These are phyloP conservation scores for Bombus waltoni DNA, from an alignment of 1,140 invertebrate genomes.

Conservation along the genomic window DNA sequence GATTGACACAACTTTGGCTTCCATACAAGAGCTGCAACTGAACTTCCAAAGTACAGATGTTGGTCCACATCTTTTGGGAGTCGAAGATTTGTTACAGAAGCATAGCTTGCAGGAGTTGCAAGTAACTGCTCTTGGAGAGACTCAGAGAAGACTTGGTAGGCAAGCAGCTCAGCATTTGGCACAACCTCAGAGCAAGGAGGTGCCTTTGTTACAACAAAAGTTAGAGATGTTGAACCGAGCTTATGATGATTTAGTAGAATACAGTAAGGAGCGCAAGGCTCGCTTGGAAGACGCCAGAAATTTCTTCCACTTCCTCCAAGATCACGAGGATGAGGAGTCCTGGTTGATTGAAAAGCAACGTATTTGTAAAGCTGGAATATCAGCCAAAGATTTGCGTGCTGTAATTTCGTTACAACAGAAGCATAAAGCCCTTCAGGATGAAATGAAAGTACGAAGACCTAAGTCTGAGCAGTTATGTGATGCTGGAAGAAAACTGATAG, in stretches of 20 bases:
- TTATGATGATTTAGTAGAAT: conserved; percentile 88
- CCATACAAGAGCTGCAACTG: conserved; percentile 91
- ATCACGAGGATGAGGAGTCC: conserved; percentile 96
- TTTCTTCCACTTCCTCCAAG: conserved; percentile 97
- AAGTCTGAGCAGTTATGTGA: conserved; percentile 91
- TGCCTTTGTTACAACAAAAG: conserved; percentile 86
- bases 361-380: conserved; percentile 94
- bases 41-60: conserved; percentile 94
- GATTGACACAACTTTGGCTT: conserved; percentile 93
- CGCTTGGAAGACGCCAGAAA: conserved; percentile 95
- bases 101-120: conserved; percentile 96
- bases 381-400: conserved; percentile 95
- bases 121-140: conserved; percentile 93
- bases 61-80: conserved; percentile 95
- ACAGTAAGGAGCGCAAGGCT: conserved; percentile 90
- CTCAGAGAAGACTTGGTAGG: conserved; percentile 89
- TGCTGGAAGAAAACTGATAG: conserved; percentile 89
- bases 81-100: conserved; percentile 96
- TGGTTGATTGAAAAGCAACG: conserved; percentile 97
- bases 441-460: conserved; percentile 92
- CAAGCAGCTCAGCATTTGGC: conserved; percentile 84
- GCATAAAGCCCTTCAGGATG: conserved; percentile 96
- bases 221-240: conserved; percentile 88
- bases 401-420: conserved; percentile 96
- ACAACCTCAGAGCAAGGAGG: conserved; percentile 84